Percentiles rank a stretch among this genome's conserved stretches.
These are phyloP conservation scores for Distichodus sexfasciatus DNA, from an alignment of 2,797 vertebrate genomes.

Conservation along the genomic window DNA sequence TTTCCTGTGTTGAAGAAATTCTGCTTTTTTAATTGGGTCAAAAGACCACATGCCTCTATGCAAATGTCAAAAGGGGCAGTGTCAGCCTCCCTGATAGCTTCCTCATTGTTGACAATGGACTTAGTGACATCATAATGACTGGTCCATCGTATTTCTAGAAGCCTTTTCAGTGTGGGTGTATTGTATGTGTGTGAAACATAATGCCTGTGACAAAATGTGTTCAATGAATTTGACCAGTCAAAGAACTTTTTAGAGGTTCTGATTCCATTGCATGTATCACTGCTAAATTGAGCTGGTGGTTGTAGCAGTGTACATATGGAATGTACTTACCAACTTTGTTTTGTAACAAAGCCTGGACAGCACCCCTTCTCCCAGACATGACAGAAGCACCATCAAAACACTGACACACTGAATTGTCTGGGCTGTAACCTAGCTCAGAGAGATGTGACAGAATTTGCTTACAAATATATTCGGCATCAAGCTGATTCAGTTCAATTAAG, in stretches of 20 bases:
- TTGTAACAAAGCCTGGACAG: conserved; percentile 16
- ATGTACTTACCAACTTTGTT: conserved; percentile 1
- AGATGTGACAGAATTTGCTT: conserved; percentile 14
- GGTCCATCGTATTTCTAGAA: conserved; percentile 30
- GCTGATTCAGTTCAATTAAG: background rate
- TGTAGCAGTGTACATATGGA: conserved; percentile 19
- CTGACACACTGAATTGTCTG: background rate
- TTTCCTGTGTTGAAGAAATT: too few species aligned
- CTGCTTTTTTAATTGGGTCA: too few species aligned
- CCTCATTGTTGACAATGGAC: conserved; percentile 3
- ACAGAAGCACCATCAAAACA: conserved; percentile 17
- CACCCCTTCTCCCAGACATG: conserved; percentile 7
- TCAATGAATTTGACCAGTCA: too few species aligned
- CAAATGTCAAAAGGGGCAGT: too few species aligned
- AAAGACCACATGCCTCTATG: too few species aligned
- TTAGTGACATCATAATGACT: conserved; percentile 28
- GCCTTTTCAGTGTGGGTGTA: too few species aligned
- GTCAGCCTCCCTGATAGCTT: too few species aligned
- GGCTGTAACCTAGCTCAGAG: conserved; percentile 12
- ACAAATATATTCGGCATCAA: conserved; percentile 18
- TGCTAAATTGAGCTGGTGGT: conserved; percentile 32
- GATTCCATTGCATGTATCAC: too few species aligned
- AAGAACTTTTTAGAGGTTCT: too few species aligned
- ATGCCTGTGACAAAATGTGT: too few species aligned
- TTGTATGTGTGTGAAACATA: too few species aligned